Base-by-base conservation (phyloP, 2,888 invertebrate species). In the Cheilosia urbana region DNA sequence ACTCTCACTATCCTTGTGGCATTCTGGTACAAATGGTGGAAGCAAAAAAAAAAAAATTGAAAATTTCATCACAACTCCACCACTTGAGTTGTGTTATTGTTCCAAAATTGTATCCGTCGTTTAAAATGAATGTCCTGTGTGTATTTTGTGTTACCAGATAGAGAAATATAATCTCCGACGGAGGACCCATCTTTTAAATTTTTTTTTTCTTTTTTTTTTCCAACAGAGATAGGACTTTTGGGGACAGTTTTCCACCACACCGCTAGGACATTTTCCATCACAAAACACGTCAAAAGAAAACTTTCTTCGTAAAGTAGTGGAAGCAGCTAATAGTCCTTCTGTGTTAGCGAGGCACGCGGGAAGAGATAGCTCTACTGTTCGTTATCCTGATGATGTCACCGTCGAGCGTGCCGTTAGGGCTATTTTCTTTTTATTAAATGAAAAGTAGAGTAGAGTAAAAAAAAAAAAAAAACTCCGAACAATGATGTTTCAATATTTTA, bases 361-460 rank as follows among this genome's bases (percentile, higher is more conserved):
- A 40, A 58, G 17, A 17, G 21, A 68, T 42, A 60, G 30, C 45
- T 60, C 58, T 15, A 13, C 75, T 58, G 65, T 75, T 76, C 51
- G 77, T 72, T 72, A 65, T 79, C 72, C 72, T 79, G 72, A 79
- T 79, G 79, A 79, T 79, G 72, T 79, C 79, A 79, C 75, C 63
- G 30, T 24, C 42, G 66, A 80, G 72, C 68, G 62, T 73, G 62
- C 83, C 60, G 65, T 75, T 71, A 72, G 63, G 85, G 65, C 75
- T 84, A 75, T 84, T 84, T 84, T 80, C 75, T 69, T 84, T 84
- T 75, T 80, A 80, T 84, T 84, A 80, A 84, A 84, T 84, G 75
- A 75, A 84, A 79, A 80, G 65, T 75, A 51, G 30, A 82, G 53
- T 47, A 40, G 42, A 60, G 30, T 11, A 21, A 75, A 42, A 19